Evolutionary conservation across 2,888 invertebrate genomes (phyloP), one percentile per base, ranked within the genome.

Genomic region (Carpatolechia fugitivella): DNA sequence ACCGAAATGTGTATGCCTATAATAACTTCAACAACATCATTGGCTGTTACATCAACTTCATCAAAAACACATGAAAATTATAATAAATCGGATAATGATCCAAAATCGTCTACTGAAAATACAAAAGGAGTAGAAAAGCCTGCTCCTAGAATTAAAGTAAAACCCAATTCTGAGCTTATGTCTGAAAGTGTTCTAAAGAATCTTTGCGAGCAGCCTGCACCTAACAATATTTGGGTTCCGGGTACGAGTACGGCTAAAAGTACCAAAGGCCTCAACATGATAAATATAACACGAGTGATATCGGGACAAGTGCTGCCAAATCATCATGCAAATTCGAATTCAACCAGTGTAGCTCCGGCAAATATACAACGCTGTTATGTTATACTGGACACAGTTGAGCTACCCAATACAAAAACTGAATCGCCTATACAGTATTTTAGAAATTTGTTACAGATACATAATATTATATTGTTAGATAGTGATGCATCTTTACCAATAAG

Each of bases 131-230:
- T 36, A 52, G 62, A 64, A 20, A 61, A 59, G 47, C 55, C 60
- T 40, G 50, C 57, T 6, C 84, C 85, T 8, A 74, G 82, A 64
- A 86, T 89, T 52, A 89, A 88, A 76, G 85, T 89, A 0, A 89
- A 88, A 62, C 78, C 85, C 33, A 78, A 68, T 33, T 72, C 82
- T 13, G 85, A 88, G 59, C 69, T 89, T 47, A 82, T 88, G 86
- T 70, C 85, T 1, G 66, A 69, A 51, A 70, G 63, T 56, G 66
- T 64, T 47, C 64, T 78, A 20, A 69, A 64, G 44, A 68, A 51
- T 49, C 58, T 67, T 16, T 60, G 61, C 55, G 59, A 64, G 58
- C 20, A 8, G 1, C n/a, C 18, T 41, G 20, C n/a, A 24, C 11
- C 6, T 1, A 5, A 29, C 5, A 52, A 54, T 33, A 44, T 57